These are phyloP conservation scores for Pongo pygmaeus DNA, from an alignment of 2,113 vertebrate genomes.

Conservation along the genomic window DNA sequence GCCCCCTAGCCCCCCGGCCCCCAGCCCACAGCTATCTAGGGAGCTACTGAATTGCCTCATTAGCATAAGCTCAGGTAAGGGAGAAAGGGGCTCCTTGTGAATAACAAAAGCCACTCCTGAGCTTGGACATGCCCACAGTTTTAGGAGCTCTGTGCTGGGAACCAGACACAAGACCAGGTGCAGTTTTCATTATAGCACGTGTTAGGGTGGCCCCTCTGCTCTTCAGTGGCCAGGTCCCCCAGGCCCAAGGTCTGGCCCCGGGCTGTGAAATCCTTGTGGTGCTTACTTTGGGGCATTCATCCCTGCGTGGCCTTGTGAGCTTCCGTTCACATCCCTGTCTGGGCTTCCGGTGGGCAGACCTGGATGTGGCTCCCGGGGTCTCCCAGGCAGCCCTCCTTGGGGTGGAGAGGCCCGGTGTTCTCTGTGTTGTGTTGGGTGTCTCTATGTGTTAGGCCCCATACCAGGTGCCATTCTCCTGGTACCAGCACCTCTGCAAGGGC, in stretches of 20 bases:
- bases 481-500: neutral
- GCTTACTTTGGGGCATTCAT: neutral
- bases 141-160: neutral
- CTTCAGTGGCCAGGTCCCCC: neutral
- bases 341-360: neutral
- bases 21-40: neutral
- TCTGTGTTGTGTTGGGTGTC: neutral
- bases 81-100: neutral
- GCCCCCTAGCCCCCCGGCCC: too few relatives aligned
- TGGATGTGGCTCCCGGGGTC: neutral
- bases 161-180: neutral
- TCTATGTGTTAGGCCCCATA: neutral
- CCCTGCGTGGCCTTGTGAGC: neutral
- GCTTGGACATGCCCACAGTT: neutral
- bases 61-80: neutral
- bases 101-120: neutral
- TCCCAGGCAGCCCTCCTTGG: neutral
- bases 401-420: rapidly evolving
- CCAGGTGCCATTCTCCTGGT: neutral
- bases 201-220: neutral
- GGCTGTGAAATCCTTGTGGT: neutral
- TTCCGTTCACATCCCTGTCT: rapidly evolving
- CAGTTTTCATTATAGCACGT: neutral
- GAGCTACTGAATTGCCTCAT: neutral
- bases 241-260: neutral